Base-by-base conservation (phyloP, 1,140 invertebrate species). In the Papilio polyxenes region DNA sequence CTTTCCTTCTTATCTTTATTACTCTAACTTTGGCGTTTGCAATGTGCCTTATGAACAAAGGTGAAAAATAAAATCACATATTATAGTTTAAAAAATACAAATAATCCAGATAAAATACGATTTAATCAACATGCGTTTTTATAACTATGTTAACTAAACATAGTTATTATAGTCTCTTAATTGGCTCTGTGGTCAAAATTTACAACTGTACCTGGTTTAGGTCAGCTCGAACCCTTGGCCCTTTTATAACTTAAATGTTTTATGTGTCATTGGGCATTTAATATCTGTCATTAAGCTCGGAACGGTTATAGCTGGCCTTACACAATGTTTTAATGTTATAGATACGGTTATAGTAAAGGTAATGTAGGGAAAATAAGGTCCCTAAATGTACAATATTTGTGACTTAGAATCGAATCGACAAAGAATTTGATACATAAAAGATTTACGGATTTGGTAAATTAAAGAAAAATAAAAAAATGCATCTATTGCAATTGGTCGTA, bases 211-310 rank as follows among this genome's bases (percentile, higher is more conserved):
- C 75, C 75, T 77, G 75, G 75, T 31, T 72, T 65, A 23, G 20
- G 83, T 85, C 86, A 89, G 87, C 84, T 84, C 77, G 82, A 84
- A 51, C 83, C 82, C 56, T 80, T 80, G 75, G 86, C 87, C 90
- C 88, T 88, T 87, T 87, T 86, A 92, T 92, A 91, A 93, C 88
- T 90, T 90, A 89, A 93, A 93, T 91, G 90, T 90, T 89, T 90
- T 89, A 91, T 89, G 87, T 86, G 83, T 85, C 85, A 85, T 76
- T 87, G 87, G 87, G 83, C 87, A 89, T 85, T 91, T 89, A 87
- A 89, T 86, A 89, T 87, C 88, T 88, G 83, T 87, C 92, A 90
- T 92, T 92, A 91, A 89, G 74, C 85, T 82, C 84, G 87, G 89
- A 89, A 92, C 87, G 87, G 91, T 92, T 92, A 93, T 91, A 90